A percentile compares a stretch with the other conserved stretches of the same genome.
Evolutionary conservation across 2,113 vertebrate genomes (phyloP).

Genomic region (Solea solea): DNA sequence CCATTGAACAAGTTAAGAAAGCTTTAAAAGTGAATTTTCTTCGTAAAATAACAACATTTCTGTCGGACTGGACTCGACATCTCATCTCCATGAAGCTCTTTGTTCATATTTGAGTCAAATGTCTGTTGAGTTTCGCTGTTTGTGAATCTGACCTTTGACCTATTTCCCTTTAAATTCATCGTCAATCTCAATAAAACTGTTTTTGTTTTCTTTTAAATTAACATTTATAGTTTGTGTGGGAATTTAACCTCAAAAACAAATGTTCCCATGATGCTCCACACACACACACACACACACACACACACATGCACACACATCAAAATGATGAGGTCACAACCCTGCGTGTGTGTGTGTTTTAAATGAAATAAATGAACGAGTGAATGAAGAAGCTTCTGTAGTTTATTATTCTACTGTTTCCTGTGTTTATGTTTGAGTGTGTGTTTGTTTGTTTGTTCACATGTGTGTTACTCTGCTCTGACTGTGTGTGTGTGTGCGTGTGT

Average conservation of each 20-base stretch:
- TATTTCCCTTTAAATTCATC: no score
- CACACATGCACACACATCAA: slow-evolving; percentile 39
- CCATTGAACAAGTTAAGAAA: no score
- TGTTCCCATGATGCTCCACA: slow-evolving; percentile 49
- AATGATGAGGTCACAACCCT: slow-evolving; percentile 31
- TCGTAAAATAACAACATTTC: no score
- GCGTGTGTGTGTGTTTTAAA: slow-evolving; percentile 17
- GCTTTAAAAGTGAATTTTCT: no score
- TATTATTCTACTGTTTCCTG: not conserved
- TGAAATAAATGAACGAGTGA: slow-evolving; percentile 20
- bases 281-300: slow-evolving; percentile 49
- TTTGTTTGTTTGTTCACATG: slow-evolving; percentile 13
- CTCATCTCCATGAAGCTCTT: no score
- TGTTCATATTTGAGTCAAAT: no score
- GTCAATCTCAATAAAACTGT: no score
- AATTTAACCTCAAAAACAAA: slow-evolving; percentile 28
- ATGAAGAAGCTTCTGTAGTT: not conserved
- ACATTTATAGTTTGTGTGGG: not conserved
- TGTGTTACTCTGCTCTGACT: slow-evolving; percentile 31
- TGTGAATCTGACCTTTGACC: no score
- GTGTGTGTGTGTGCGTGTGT: slow-evolving; percentile 27
- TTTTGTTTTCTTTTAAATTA: no score
- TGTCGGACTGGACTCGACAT: no score
- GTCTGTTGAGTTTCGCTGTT: no score
- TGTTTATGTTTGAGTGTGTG: not conserved